Evolutionary conservation across 2,113 vertebrate genomes (phyloP).

Genomic region (Myiozetetes cayanensis): DNA sequence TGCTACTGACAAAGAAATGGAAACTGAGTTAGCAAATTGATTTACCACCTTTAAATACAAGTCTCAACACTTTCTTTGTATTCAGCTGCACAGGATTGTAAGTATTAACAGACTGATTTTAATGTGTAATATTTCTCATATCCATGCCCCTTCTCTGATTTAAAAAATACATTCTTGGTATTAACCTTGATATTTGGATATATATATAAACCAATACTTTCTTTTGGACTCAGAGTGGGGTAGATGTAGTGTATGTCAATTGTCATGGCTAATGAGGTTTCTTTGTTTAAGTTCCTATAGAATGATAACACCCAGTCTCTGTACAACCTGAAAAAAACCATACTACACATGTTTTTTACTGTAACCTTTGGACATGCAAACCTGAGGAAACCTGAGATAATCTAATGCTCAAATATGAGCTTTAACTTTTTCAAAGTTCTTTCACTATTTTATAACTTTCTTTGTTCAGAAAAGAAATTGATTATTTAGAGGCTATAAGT

Average conservation of each 20-base stretch:
- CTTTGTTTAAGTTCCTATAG: not conserved
- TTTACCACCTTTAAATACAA: not conserved
- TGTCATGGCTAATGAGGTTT: not conserved
- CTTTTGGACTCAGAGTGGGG: not conserved
- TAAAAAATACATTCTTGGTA: not conserved
- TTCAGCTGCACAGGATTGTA: not conserved
- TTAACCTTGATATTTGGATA: not conserved
- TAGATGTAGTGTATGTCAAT: not conserved
- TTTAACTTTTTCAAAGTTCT: not conserved
- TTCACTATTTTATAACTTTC: not conserved
- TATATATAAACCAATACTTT: not conserved
- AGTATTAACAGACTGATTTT: not conserved
- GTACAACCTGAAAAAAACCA: not conserved
- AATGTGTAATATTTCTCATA: not conserved
- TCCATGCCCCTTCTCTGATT: not conserved
- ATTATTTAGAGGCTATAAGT: not conserved
- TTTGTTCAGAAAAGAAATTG: not conserved
- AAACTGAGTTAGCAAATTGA: not conserved
- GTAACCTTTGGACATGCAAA: not conserved
- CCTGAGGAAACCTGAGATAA: not conserved
- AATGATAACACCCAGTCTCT: not conserved
- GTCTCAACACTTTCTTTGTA: not conserved
- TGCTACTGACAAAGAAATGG: not conserved
- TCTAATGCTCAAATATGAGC: not conserved
- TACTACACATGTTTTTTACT: not conserved